Evolutionary conservation across 2,797 vertebrate genomes (phyloP).

Genomic region (Remorina albescens): DNA sequence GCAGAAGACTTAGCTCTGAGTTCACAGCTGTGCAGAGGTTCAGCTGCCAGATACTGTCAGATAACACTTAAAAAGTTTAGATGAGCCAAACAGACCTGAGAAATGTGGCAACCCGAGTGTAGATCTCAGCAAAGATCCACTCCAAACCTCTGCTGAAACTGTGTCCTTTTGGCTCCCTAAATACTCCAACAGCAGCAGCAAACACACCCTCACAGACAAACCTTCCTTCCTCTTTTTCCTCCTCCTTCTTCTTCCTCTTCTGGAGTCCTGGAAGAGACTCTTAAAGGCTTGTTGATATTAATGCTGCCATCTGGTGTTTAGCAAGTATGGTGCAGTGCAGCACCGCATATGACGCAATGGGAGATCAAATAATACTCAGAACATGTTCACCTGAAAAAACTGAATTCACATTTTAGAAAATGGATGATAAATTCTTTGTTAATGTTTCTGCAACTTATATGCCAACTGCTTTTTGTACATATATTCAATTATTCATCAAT

Average conservation of each 20-base stretch:
- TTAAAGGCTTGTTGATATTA: background rate
- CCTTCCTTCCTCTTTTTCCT: slow-evolving; percentile 22
- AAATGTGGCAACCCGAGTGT: background rate
- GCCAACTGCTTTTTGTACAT: background rate
- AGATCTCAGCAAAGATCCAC: background rate
- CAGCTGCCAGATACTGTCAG: background rate
- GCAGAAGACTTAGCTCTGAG: background rate
- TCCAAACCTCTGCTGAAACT: slow-evolving; percentile 10
- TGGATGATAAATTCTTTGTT: no score
- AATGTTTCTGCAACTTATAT: background rate
- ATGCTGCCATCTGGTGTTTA: slow-evolving; percentile 55
- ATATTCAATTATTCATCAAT: no score
- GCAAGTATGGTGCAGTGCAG: background rate
- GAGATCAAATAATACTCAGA: background rate
- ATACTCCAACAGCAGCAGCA: background rate
- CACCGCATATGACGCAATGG: background rate
- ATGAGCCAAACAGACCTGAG: slow-evolving; percentile 44
- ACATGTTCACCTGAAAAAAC: background rate
- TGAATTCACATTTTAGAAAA: background rate
- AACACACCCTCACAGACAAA: slow-evolving; percentile 45
- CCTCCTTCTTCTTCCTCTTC: slow-evolving; percentile 50
- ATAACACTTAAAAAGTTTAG: background rate
- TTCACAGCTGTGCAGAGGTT: background rate
- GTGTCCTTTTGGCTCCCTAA: slow-evolving; percentile 3
- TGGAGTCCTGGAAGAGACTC: background rate